These are phyloP conservation scores for Brachyalestes nurse DNA, from an alignment of 2,797 vertebrate genomes.

Conservation along the genomic window DNA sequence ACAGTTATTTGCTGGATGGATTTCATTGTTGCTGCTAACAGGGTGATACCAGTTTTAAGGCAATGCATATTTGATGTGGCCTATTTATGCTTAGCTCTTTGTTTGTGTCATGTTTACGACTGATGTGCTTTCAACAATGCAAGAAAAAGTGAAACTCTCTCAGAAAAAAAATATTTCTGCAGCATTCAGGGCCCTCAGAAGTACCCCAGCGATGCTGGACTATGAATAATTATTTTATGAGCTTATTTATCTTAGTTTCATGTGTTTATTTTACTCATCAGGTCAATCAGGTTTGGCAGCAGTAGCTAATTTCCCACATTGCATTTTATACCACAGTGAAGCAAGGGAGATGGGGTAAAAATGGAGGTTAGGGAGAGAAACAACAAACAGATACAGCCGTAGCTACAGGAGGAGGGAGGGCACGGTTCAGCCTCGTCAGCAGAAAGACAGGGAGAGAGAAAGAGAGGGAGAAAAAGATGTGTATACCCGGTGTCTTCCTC, in stretches of 20 bases:
- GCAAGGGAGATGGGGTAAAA: conserved; percentile 42
- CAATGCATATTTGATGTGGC: not conserved
- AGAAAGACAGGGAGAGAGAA: not conserved
- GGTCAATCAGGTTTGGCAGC: not conserved
- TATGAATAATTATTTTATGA: not conserved
- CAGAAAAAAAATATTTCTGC: not conserved
- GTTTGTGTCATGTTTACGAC: not conserved
- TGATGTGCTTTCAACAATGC: not conserved
- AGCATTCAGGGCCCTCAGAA: not conserved
- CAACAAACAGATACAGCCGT: not conserved
- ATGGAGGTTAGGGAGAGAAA: not conserved
- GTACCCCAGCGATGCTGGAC: not conserved
- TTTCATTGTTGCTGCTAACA: conserved; percentile 29
- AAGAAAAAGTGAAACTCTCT: too few species aligned
- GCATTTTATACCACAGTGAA: conserved; percentile 61
- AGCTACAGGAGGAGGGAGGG: not conserved
- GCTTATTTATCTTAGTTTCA: not conserved
- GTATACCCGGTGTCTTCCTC: too few species aligned
- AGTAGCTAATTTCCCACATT: too few species aligned
- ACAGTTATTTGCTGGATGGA: conserved; percentile 30
- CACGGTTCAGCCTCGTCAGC: too few species aligned
- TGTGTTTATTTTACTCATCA: not conserved
- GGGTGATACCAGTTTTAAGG: not conserved
- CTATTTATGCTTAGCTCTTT: not conserved
- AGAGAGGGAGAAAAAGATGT: conserved; percentile 50